Evolutionary conservation across 1,140 invertebrate species (phyloP), one percentile per base, ranked within the genome.

Genomic region (Musca vetustissima): DNA sequence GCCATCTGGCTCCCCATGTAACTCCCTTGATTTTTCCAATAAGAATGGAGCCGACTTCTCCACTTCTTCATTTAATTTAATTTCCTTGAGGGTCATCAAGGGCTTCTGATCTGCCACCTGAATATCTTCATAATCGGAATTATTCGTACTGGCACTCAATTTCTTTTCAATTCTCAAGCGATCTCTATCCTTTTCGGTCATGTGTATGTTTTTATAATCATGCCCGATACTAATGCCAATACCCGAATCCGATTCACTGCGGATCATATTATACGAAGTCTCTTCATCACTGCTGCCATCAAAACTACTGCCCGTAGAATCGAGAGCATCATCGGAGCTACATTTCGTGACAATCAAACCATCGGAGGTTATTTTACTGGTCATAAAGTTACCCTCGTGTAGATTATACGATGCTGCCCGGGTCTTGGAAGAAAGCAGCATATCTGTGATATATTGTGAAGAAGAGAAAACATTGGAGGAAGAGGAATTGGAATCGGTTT

Each of bases 1-100:
- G 7, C 92, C 92, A 72, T 93, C 92, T 0, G 92, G 92, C 72
- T 92, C 91, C 1, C 92, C 92, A 2, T 91, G 91, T 70, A 90
- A 83, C 73, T 93, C 92, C 4, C 92, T 83, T 76, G 89, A 90
- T 19, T 86, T 86, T 50, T 89, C 86, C 15, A 85, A 47, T 17
- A 52, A 64, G 19, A 69, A 73, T 0, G 48, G 13, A 1, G 49
- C 74, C 49, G 11, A 55, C 24, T 3, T 71, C 69, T 47, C 52
- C 68, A 22, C 25, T 59, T 50, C 19, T 6, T 19, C 22, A 11
- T 43, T 14, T 47, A 43, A 75, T 64, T n/a, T 66, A 32, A 3
- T 69, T 64, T 43, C 55, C 59, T 21, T 59, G n/a, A 43, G n/a
- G 14, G 47, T 22, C n/a, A 61, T 9, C 52, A n/a, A 21, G 28